Evolutionary conservation across 92 coral and sea anemone genomes (phyloP).

Genomic region (Blastomussa wellsi): DNA sequence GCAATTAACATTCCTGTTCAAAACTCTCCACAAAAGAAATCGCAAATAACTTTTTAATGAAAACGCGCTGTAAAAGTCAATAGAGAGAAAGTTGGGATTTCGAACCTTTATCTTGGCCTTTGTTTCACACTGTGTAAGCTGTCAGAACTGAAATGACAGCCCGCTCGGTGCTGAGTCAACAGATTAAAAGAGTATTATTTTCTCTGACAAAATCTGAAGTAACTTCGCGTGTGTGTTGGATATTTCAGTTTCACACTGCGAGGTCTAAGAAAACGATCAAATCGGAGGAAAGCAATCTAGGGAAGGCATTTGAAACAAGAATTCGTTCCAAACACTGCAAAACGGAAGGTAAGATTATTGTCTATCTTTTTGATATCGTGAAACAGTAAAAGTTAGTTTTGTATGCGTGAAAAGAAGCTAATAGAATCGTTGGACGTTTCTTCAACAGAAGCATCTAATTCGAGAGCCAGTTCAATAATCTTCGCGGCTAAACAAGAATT

Average conservation of each 20-base stretch:
- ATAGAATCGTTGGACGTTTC: background rate
- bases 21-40: slow-evolving; percentile 41
- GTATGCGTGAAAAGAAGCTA: background rate
- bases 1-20: slow-evolving; percentile 67
- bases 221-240: background rate
- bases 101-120: slow-evolving; percentile 43
- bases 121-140: slow-evolving; percentile 50
- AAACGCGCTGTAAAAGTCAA: slow-evolving; percentile 67
- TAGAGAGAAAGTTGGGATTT: slow-evolving; percentile 50
- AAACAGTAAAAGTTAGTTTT: background rate
- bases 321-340: background rate
- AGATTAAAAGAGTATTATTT: slow-evolving; percentile 46
- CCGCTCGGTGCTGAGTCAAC: slow-evolving; percentile 53
- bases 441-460: background rate
- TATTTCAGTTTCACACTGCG: background rate
- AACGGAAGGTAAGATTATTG: slow-evolving; percentile 7
- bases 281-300: background rate
- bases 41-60: slow-evolving; percentile 64
- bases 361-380: background rate
- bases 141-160: slow-evolving; percentile 56
- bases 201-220: slow-evolving; percentile 21
- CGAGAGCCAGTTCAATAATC: background rate
- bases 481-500: slow-evolving; percentile 5
- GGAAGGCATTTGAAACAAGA: background rate
- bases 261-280: background rate